Base-by-base conservation (phyloP, 2,113 vertebrate species). In the Urocitellus parryii region DNA sequence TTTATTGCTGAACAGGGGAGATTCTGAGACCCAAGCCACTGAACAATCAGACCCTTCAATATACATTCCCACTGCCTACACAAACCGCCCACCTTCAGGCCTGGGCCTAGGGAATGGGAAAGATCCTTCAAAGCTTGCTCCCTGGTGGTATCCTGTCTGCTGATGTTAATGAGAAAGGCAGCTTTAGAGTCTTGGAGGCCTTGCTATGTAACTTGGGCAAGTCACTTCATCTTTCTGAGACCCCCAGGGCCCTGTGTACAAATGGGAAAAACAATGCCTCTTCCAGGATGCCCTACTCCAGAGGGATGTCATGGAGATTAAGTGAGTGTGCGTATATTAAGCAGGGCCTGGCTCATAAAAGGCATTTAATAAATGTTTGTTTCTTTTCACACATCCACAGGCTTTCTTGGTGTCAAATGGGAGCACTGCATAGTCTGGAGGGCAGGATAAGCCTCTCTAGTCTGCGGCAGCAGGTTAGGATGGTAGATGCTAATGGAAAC, bases 401-500 rank as follows among this genome's bases (percentile, higher is more conserved):
- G 11, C 51, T 51, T 78, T 77, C 25, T 48, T 12, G 73, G 42
- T 73, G 78, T n/a, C 53, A 92, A 61, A 92, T 5, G 20, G 80
- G 58, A 88, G 32, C 42, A 74, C 22, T 8, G 13, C 42, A 14
- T 4, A 22, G 58, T 37, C 67, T 81, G 27, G 29, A 90, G 16
- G 86, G 88, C 42, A 80, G 80, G 86, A 81, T 72, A 81, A 87
- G 65, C 27, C 65, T 86, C 80, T 89, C 58, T 17, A 61, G 92
- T 74, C 48, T 70, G 81, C 65, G 81, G 94, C 91, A 68, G 74
- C 72, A 53, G 11, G 80, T 90, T 72, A 77, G 84, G 74, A 78
- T 17, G 37, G 84, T 6, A 51, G 74, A 29, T 88, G 94, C 95
- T 91, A 88, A 91, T 34, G n/a, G 88, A 88, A 97, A 97, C 93